Evolutionary conservation across 2,113 vertebrate species (phyloP).

Genomic region (Serinus canaria): DNA sequence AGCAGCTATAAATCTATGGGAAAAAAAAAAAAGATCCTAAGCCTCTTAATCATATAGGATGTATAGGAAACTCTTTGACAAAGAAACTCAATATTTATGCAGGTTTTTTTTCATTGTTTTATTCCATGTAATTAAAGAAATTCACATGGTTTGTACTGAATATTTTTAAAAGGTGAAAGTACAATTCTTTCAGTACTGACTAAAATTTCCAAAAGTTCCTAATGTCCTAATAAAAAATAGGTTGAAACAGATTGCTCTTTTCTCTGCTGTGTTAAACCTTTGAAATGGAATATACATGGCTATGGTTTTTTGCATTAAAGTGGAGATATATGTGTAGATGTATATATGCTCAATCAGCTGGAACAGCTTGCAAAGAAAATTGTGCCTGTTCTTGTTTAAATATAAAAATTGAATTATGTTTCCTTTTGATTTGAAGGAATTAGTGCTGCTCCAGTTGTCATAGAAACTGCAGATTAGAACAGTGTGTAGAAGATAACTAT

Average conservation of each 20-base stretch:
- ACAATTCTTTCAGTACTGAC: neutral
- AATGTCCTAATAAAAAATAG: neutral
- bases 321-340: neutral
- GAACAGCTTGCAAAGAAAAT: neutral
- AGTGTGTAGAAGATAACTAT: neutral
- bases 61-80: neutral
- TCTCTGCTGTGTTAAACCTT: neutral
- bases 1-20: neutral
- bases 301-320: neutral
- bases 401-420: neutral
- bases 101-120: neutral
- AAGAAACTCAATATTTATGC: neutral
- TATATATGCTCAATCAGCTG: neutral
- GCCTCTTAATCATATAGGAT: neutral
- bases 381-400: neutral
- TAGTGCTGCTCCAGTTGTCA: slow-evolving; percentile 8
- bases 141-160: neutral
- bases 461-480: slow-evolving; percentile 4
- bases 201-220: neutral
- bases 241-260: neutral
- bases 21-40: neutral
- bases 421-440: neutral
- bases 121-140: neutral
- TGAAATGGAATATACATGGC: neutral
- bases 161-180: neutral